phyloP scores from a whole-genome alignment of 2,888 invertebrate species.

The Eilema sororculum region DNA sequence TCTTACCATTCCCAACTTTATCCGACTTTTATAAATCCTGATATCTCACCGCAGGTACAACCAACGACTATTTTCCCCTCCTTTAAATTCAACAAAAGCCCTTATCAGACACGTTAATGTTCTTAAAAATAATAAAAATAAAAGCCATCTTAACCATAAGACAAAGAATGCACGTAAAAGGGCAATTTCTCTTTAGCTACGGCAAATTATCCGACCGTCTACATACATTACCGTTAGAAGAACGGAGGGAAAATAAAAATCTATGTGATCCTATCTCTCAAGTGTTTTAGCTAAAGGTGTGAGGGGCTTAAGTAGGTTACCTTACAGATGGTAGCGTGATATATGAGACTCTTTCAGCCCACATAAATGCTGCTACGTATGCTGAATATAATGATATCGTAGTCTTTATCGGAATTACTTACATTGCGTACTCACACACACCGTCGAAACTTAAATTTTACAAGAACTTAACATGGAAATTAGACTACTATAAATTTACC shows the following conservation, averaged over 20 bases:
- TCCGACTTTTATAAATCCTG: conserved; percentile 10
- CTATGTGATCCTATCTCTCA: conserved; percentile 29
- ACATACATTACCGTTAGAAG: conserved; percentile 54
- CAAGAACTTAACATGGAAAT: too few relatives aligned
- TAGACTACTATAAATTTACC: too few relatives aligned
- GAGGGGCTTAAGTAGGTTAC: conserved; percentile 9
- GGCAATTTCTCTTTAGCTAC: conserved; percentile 41
- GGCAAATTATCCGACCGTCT: conserved; percentile 57
- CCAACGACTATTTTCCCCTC: conserved; percentile 8
- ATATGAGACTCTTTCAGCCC: neutral
- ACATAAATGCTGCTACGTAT: neutral
- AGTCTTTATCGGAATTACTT: neutral
- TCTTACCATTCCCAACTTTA: conserved; percentile 5
- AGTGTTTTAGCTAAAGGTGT: conserved; percentile 23
- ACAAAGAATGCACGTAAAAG: conserved; percentile 36
- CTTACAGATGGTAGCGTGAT: conserved; percentile 15
- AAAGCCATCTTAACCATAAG: conserved; percentile 32
- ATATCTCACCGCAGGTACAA: neutral
- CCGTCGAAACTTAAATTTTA: too few relatives aligned
- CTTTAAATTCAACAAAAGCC: neutral
- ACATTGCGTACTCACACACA: too few relatives aligned
- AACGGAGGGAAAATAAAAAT: conserved; percentile 52
- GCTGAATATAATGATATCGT: neutral
- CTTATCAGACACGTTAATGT: conserved; percentile 19
- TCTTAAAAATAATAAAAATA: conserved; percentile 25